Conservation (phyloP, 2,113 vertebrate species). For the Gobius niger region DNA sequence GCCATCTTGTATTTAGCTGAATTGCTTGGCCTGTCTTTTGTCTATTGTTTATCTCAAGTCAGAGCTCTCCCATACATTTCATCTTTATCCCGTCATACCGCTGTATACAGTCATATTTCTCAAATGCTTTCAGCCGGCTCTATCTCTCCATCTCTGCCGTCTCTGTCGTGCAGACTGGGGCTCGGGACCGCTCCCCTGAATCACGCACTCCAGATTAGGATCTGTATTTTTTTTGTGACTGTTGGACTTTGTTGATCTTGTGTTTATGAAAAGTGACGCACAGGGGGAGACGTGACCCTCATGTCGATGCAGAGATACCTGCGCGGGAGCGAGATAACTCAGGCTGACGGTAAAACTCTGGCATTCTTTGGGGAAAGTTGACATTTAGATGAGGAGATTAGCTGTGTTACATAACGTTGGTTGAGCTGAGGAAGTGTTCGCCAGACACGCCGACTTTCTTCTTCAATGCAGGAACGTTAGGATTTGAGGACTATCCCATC, state of each 20-base stretch:
- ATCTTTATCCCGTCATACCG: not conserved
- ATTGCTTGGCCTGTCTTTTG: not conserved
- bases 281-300: not conserved
- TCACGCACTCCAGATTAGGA: not conserved
- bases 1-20: not conserved
- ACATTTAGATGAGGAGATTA: slow-evolving; percentile 20
- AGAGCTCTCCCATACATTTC: not conserved
- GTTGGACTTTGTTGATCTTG: slow-evolving; percentile 3
- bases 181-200: not conserved
- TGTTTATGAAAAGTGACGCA: slow-evolving; percentile 4
- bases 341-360: slow-evolving; percentile 15
- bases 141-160: not conserved
- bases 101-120: not conserved
- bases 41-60: not conserved
- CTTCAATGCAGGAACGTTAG: not conserved
- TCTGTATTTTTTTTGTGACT: not conserved
- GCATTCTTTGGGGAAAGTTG: slow-evolving; percentile 20
- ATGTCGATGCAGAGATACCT: slow-evolving; percentile 2
- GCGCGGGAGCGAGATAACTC: not conserved
- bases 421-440: not conserved
- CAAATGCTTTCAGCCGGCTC: not conserved
- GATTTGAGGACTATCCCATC: too few species aligned
- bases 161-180: not conserved
- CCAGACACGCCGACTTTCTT: not conserved
- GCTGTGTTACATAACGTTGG: not conserved